These are phyloP conservation scores for Cossypha caffra DNA, from an alignment of 2,797 vertebrate species.

Conservation along the genomic window DNA sequence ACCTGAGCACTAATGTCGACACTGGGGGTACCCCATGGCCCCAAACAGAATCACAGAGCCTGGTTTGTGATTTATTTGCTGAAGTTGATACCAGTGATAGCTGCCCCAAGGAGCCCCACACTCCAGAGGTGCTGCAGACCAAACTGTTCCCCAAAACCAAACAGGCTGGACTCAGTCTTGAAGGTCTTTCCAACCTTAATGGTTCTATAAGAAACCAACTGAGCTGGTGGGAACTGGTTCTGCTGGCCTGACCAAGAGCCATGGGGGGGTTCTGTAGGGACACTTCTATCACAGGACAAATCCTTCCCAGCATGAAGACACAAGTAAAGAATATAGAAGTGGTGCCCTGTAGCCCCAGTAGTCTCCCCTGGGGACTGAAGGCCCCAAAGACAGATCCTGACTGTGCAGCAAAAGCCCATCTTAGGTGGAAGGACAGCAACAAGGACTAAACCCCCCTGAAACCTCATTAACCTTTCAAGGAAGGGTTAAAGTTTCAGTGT, in stretches of 20 bases:
- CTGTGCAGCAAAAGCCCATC: not conserved
- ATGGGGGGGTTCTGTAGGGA: rapidly evolving
- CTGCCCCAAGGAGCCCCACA: rapidly evolving
- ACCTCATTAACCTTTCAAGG: not conserved
- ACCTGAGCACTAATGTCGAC: not conserved
- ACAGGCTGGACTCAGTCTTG: not conserved
- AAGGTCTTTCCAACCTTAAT: not conserved
- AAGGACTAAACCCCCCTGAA: not conserved
- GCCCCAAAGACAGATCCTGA: not conserved
- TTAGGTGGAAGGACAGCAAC: not conserved
- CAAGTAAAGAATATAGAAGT: not conserved
- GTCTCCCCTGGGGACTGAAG: not conserved
- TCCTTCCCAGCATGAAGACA: not conserved
- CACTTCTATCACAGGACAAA: not conserved
- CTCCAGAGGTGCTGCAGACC: not conserved
- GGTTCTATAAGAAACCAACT: not conserved
- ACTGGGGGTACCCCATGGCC: rapidly evolving
- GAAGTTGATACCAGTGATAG: not conserved
- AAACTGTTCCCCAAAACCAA: not conserved
- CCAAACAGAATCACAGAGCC: not conserved
- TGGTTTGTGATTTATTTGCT: not conserved
- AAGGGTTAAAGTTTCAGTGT: not conserved
- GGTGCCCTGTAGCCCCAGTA: not conserved
- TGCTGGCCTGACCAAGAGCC: not conserved
- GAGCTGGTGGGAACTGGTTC: not conserved